phyloP scores from a whole-genome alignment of 2,113 vertebrate species.

The Syrmaticus mikado region DNA sequence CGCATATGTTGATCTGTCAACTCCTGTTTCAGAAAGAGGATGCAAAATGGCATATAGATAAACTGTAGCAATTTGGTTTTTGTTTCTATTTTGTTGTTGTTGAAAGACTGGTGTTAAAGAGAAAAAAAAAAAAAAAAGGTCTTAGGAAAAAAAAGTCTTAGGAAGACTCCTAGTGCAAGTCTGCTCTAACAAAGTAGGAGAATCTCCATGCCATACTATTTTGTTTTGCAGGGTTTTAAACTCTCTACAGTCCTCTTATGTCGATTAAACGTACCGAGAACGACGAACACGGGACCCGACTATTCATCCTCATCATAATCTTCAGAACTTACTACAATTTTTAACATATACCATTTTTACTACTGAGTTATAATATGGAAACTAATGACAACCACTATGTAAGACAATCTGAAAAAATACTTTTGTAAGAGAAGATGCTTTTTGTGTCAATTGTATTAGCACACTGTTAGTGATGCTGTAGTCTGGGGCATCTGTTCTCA shows the following conservation, averaged over 20 bases:
- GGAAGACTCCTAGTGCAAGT: neutral
- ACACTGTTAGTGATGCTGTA: neutral
- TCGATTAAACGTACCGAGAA: no score
- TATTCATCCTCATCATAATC: no score
- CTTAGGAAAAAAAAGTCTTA: neutral
- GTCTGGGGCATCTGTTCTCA: neutral
- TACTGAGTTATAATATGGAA: no score
- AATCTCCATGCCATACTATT: neutral
- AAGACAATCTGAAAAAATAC: no score
- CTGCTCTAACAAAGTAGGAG: neutral
- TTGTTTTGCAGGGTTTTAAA: neutral
- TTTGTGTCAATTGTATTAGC: neutral
- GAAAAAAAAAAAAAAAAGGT: neutral
- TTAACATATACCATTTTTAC: no score
- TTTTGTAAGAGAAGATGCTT: neutral
- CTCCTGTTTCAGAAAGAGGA: neutral
- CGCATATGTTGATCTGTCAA: slow-evolving; percentile 35
- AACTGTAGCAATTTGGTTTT: neutral
- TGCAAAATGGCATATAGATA: slow-evolving; percentile 8
- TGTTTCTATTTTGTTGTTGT: neutral
- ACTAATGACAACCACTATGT: no score
- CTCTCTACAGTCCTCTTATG: no score
- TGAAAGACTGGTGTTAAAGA: neutral
- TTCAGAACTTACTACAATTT: no score
- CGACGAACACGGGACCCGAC: no score